Evolutionary conservation across 2,113 vertebrate species (phyloP).

Genomic region (Callocephalon fimbriatum): DNA sequence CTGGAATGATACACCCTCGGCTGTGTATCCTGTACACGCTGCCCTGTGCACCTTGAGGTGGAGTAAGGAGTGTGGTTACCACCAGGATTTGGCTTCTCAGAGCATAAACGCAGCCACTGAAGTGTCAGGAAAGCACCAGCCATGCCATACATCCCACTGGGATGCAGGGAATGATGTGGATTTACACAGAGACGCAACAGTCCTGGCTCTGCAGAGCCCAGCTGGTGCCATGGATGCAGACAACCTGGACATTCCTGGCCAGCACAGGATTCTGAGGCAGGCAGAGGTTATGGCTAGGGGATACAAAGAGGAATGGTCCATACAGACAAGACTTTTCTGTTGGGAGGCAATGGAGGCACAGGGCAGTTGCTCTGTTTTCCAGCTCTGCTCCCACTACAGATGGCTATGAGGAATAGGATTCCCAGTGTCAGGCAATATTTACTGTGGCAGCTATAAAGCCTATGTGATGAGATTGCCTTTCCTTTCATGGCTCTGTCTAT

Average conservation of each 20-base stretch:
- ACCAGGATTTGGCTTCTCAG: rapidly evolving
- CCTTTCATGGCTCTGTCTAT: background rate
- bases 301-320: rapidly evolving
- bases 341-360: background rate
- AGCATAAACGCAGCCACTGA: rapidly evolving
- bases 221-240: background rate
- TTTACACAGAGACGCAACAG: background rate
- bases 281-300: rapidly evolving
- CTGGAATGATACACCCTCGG: background rate
- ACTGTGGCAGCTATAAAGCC: background rate
- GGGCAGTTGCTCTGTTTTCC: rapidly evolving
- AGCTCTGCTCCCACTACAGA: background rate
- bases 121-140: background rate
- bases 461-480: background rate
- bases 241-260: background rate
- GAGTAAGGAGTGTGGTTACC: background rate
- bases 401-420: background rate
- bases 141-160: rapidly evolving
- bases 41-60: background rate
- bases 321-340: background rate
- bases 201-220: background rate
- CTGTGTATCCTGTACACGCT: background rate
- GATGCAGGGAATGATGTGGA: background rate
- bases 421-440: background rate
- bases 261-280: background rate